Evolutionary conservation across 2,888 invertebrate genomes (phyloP).

Genomic region (Deilephila porcellus): DNA sequence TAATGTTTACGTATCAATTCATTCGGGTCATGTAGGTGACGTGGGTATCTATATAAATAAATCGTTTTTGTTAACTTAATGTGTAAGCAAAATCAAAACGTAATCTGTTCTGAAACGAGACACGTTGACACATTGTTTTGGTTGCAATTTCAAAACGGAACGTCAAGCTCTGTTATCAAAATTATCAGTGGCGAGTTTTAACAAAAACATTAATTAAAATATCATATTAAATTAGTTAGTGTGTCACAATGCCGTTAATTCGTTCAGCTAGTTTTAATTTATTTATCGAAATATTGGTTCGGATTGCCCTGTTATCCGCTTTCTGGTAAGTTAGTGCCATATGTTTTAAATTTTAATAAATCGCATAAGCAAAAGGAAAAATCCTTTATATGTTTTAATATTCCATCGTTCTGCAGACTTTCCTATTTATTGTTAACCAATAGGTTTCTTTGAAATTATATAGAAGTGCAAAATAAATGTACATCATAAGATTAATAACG

Average conservation of each 20-base stretch:
- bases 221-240: constrained; percentile 35
- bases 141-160: constrained; percentile 8
- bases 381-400: neutral
- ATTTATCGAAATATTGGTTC: constrained; percentile 79
- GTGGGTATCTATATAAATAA: too few relatives aligned
- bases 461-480: too few relatives aligned
- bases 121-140: constrained; percentile 24
- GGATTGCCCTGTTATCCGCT: constrained; percentile 74
- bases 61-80: too few relatives aligned
- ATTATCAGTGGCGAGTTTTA: constrained; percentile 38
- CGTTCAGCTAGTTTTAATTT: constrained; percentile 76
- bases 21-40: too few relatives aligned
- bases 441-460: neutral
- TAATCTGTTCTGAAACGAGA: neutral
- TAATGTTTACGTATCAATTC: too few relatives aligned
- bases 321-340: constrained; percentile 83
- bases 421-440: too few relatives aligned
- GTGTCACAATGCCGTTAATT: constrained; percentile 71
- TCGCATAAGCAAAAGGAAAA: neutral
- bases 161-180: constrained; percentile 36
- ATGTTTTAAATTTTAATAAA: constrained; percentile 45
- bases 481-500: too few relatives aligned
- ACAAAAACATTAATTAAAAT: constrained; percentile 34
- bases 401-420: neutral
- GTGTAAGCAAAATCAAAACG: neutral